A percentile compares a stretch with the other conserved stretches of the same genome.
Evolutionary conservation across 2,888 invertebrate species (phyloP).

Genomic region (Pammene fasciana): DNA sequence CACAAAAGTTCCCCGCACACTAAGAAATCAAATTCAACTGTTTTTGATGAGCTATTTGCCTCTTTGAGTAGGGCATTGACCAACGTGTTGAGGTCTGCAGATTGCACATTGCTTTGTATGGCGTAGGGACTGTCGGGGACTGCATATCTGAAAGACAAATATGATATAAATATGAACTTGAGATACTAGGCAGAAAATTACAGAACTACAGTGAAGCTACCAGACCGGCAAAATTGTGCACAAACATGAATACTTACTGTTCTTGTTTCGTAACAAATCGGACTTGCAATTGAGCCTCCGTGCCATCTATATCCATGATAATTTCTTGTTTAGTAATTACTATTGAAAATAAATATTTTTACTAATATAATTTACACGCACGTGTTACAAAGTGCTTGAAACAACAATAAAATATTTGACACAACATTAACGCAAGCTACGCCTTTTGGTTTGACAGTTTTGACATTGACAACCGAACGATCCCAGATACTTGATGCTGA

Average conservation of each 20-base stretch:
- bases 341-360: constrained; percentile 2
- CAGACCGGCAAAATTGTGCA: constrained; percentile 46
- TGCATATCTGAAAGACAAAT: constrained; percentile 86
- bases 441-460: constrained; percentile 4
- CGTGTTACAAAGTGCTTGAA: constrained; percentile 15
- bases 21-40: constrained; percentile 93
- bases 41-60: constrained; percentile 63
- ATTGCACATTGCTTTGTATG: constrained; percentile 88
- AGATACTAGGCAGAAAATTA: neutral
- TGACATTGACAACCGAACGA: constrained; percentile 9
- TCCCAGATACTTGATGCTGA: neutral
- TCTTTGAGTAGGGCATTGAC: constrained; percentile 91
- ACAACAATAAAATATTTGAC: constrained; percentile 26
- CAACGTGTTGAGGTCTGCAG: constrained; percentile 88
- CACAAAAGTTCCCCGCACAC: constrained; percentile 92
- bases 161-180: neutral
- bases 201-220: neutral
- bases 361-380: constrained; percentile 28
- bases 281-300: constrained; percentile 88
- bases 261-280: constrained; percentile 91
- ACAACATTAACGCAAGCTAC: constrained; percentile 5
- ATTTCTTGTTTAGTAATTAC: constrained; percentile 22
- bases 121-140: constrained; percentile 93
- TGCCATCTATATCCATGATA: constrained; percentile 59
- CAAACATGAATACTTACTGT: constrained; percentile 83